phyloP scores from a whole-genome alignment of 2,888 invertebrate species.

The Dicyrtoma fusca region DNA sequence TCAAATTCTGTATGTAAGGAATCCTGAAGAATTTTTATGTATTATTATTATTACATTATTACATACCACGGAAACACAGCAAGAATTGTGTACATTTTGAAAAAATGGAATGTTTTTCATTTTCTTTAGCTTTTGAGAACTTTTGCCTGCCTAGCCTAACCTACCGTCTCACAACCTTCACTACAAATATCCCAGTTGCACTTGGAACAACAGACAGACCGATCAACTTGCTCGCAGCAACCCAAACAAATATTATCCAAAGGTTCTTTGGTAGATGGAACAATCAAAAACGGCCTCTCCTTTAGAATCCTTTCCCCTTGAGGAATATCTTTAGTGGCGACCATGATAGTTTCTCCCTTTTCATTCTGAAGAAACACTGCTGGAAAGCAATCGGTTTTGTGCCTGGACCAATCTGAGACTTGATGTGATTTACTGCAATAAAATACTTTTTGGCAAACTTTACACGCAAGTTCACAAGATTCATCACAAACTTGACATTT shows the following conservation, averaged over 20 bases:
- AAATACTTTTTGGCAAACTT: slow-evolving; percentile 27
- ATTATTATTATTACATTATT: background rate
- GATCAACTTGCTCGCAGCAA: slow-evolving; percentile 20
- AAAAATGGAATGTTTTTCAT: background rate
- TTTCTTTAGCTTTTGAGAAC: background rate
- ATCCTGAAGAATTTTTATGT: background rate
- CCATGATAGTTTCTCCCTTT: slow-evolving; percentile 8
- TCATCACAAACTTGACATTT: slow-evolving; percentile 30
- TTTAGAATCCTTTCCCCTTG: slow-evolving; percentile 29
- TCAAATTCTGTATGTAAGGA: slow-evolving; percentile 27
- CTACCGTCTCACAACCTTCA: slow-evolving; percentile 23
- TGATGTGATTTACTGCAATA: slow-evolving; percentile 40
- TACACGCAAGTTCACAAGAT: slow-evolving; percentile 18
- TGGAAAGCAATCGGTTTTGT: slow-evolving; percentile 29
- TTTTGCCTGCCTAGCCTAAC: background rate
- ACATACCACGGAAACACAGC: background rate
- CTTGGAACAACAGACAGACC: slow-evolving; percentile 19
- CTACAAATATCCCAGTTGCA: slow-evolving; percentile 38
- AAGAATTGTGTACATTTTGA: background rate
- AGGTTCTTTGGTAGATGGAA: slow-evolving; percentile 8
- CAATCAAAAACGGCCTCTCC: slow-evolving; percentile 27
- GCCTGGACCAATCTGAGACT: slow-evolving; percentile 35
- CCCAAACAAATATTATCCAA: slow-evolving; percentile 30
- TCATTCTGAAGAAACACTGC: slow-evolving; percentile 8
- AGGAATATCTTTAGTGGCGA: slow-evolving; percentile 27